Evolutionary conservation across 2,888 invertebrate genomes (phyloP).

Genomic region (Griposia aprilina): DNA sequence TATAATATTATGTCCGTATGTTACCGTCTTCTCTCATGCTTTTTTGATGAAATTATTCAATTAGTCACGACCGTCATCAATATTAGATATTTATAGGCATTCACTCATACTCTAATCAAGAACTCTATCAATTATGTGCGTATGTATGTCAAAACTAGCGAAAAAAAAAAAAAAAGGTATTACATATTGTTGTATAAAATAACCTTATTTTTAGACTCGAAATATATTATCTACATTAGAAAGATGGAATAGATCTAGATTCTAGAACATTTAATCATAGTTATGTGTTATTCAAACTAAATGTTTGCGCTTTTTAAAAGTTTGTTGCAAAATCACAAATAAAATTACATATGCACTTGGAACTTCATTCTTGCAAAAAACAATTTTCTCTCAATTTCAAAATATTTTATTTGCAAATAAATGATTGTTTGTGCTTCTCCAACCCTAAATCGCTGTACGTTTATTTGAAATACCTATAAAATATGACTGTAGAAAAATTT

Average conservation of each 20-base stretch:
- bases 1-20: conserved; percentile 12
- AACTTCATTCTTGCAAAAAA: conserved; percentile 33
- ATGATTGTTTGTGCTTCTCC: conserved; percentile 52
- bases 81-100: conserved; percentile 75
- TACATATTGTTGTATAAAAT: conserved; percentile 78
- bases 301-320: conserved; percentile 75
- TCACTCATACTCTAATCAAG: conserved; percentile 44
- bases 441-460: conserved; percentile 39
- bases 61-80: conserved; percentile 74
- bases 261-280: conserved; percentile 60
- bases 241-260: conserved; percentile 72
- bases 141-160: conserved; percentile 35
- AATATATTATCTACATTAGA: conserved; percentile 82
- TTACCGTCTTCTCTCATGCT: conserved; percentile 20
- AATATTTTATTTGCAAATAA: conserved; percentile 14
- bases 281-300: conserved; percentile 57
- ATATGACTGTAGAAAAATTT: conserved; percentile 51
- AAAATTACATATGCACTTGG: conserved; percentile 55
- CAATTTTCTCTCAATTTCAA: neutral
- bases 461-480: conserved; percentile 42
- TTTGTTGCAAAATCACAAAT: conserved; percentile 72
- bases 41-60: conserved; percentile 23
- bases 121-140: conserved; percentile 48
- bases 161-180: conserved; percentile 18
- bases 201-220: conserved; percentile 85